These are phyloP conservation scores for Benthosema pterotum DNA, from an alignment of 2,797 vertebrate genomes.

Conservation along the genomic window DNA sequence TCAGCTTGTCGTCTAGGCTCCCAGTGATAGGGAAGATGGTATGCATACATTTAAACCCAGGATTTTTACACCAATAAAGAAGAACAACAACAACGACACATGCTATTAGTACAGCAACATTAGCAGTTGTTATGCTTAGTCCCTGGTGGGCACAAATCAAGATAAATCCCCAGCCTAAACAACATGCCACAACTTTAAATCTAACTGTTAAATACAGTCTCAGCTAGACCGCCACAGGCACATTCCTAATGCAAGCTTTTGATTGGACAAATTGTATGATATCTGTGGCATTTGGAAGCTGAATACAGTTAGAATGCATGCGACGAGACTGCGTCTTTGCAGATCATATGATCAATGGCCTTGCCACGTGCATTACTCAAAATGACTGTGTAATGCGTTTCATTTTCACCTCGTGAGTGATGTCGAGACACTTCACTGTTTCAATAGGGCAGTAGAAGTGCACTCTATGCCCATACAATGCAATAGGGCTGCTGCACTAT, in stretches of 20 bases:
- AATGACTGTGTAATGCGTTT: background rate
- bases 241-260: background rate
- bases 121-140: conserved; percentile 19
- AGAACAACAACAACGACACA: background rate
- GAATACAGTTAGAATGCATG: conserved; percentile 10
- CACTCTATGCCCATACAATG: conserved; percentile 20
- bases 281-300: background rate
- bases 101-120: background rate
- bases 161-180: conserved; percentile 29
- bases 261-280: background rate
- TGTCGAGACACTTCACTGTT: conserved; percentile 9
- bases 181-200: conserved; percentile 26
- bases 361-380: background rate
- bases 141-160: background rate
- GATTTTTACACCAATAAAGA: conserved; percentile 5
- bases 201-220: conserved; percentile 16
- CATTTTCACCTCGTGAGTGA: background rate
- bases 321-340: background rate
- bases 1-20: conserved; percentile 8
- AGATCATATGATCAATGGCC: background rate
- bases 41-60: conserved; percentile 45
- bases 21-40: conserved; percentile 48
- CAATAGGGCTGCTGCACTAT: conserved; percentile 43
- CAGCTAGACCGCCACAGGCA: conserved; percentile 5
- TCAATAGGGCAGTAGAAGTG: conserved; percentile 3